phyloP scores from a whole-genome alignment of 2,888 invertebrate genomes.

The Drosophila melanocephala region DNA sequence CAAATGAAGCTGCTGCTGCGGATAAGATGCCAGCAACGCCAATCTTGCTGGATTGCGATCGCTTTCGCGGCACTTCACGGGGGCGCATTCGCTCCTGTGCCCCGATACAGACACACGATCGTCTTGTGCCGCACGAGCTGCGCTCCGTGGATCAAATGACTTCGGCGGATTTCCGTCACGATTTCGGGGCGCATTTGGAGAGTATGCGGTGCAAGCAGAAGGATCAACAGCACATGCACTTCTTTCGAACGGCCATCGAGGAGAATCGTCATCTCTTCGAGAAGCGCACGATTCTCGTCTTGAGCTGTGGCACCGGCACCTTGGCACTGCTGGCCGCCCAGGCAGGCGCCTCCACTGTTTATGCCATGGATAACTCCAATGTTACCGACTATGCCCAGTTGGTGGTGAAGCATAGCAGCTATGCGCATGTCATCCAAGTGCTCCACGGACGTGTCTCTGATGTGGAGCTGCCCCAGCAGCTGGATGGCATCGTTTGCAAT shows the following conservation, averaged over 20 bases:
- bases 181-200: slow-evolving; percentile 71
- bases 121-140: slow-evolving; percentile 48
- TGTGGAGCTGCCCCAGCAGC: slow-evolving; percentile 83
- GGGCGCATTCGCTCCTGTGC: slow-evolving; percentile 2
- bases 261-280: slow-evolving; percentile 79
- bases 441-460: slow-evolving; percentile 73
- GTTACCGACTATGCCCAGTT: slow-evolving; percentile 73
- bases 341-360: slow-evolving; percentile 75
- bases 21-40: neutral
- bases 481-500: slow-evolving; percentile 94
- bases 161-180: slow-evolving; percentile 77
- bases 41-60: too few relatives aligned
- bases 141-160: slow-evolving; percentile 72
- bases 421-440: slow-evolving; percentile 64
- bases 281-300: slow-evolving; percentile 70
- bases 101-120: slow-evolving; percentile 34
- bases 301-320: slow-evolving; percentile 76
- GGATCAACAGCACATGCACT: slow-evolving; percentile 63
- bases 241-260: slow-evolving; percentile 65
- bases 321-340: slow-evolving; percentile 79
- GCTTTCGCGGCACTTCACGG: neutral
- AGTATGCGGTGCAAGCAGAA: slow-evolving; percentile 54
- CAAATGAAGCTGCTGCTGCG: neutral
- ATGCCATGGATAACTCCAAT: slow-evolving; percentile 79
- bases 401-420: slow-evolving; percentile 69